phyloP scores from a whole-genome alignment of 2,888 invertebrate species.

The Taenaris catops region DNA sequence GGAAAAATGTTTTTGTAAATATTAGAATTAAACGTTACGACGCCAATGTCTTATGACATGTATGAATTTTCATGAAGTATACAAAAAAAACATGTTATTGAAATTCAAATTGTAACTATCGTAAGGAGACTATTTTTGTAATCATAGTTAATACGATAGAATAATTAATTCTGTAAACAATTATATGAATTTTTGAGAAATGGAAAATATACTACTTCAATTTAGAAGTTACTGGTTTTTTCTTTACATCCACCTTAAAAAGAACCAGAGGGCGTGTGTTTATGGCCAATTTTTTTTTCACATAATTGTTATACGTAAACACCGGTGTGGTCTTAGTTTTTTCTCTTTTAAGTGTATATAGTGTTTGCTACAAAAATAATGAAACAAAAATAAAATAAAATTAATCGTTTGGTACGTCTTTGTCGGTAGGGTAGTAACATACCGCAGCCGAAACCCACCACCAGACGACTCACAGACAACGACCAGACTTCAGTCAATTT shows the following conservation, averaged over 20 bases:
- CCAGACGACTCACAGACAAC: too few species aligned
- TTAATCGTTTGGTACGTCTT: too few species aligned
- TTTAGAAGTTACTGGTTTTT: constrained; percentile 28
- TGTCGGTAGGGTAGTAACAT: too few species aligned
- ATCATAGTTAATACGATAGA: constrained; percentile 57
- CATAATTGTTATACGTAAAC: too few species aligned
- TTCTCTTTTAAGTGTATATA: too few species aligned
- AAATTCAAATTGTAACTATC: constrained; percentile 18
- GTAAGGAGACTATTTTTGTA: constrained; percentile 68
- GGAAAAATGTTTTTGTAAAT: constrained; percentile 61
- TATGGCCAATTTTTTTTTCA: neutral
- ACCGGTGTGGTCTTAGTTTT: too few species aligned
- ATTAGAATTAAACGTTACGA: constrained; percentile 24
- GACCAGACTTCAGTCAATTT: too few species aligned
- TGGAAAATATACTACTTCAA: constrained; percentile 63
- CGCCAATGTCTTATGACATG: constrained; percentile 1
- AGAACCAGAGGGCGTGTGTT: too few species aligned
- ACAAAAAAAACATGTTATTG: constrained; percentile 5
- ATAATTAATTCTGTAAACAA: too few species aligned
- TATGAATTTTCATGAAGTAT: constrained; percentile 17
- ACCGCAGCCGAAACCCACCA: too few species aligned
- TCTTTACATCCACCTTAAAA: neutral
- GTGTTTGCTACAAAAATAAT: too few species aligned
- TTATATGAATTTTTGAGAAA: constrained; percentile 53
- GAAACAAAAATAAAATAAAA: too few species aligned